Base-by-base conservation (phyloP, 1,140 invertebrate genomes). In the Musca domestica region DNA sequence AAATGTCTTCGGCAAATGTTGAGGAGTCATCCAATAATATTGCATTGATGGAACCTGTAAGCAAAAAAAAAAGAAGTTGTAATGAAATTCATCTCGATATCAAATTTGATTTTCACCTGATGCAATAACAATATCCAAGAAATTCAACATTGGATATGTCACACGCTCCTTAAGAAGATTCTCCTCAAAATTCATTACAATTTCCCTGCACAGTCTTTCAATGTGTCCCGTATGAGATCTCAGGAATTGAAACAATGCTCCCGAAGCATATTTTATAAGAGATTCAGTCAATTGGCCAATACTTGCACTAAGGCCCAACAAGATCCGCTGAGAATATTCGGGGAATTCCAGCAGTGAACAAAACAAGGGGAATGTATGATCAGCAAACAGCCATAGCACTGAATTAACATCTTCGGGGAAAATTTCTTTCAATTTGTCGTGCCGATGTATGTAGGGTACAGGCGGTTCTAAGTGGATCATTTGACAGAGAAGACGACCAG, bases 261-360 rank as follows among this genome's bases (percentile, higher is more conserved):
- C 83, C 41, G 90, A 91, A 1, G 91, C 89, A 80, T 90, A 86
- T 85, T 92, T 93, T 0, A 92, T 90, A 90, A 97, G 84, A 71
- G 92, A 95, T 84, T 96, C 95, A 20, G 93, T 95, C 14, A 96
- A 83, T 48, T 95, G 94, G 12, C 95, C 95, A 52, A 92, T 91
- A 81, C 93, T 95, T 51, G 92, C 90, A 61, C 93, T 88, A 20
- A 97, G 83, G 2, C 95, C 95, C 58, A 91, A 83, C 1, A 96
- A 76, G 5, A 96, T 82, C 71, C 86, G 84, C 70, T 91, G 88
- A 2, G 88, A 88, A 78, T 93, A 97, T 0, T 84, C 84, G 0
- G 87, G 83, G 70, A 89, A 88, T 34, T 83, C 80, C 2, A 98
- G 74, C 66, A 98, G 84, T 76, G 90, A 84, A 19, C 92, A 89